Base-by-base conservation (phyloP, 2,797 vertebrate species). In the Coregonus suidteri region DNA sequence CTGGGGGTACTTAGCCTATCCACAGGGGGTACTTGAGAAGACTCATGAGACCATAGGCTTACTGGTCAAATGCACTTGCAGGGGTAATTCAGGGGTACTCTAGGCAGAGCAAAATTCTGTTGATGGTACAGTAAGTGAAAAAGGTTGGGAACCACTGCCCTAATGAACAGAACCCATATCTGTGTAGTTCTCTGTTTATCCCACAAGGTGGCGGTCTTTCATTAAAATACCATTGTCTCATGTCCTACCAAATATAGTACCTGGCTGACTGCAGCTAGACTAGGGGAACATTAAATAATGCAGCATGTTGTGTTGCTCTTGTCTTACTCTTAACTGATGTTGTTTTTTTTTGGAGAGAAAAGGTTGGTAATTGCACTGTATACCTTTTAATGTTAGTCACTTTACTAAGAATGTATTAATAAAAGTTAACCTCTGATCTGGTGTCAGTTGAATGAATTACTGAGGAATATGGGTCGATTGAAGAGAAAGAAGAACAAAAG, bases 341-440 rank as follows among this genome's bases (percentile, higher is more conserved):
- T 18, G 0, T 18, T 64, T 64, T 64, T 64, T 64, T 11, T 64
- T 64, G 5, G 25, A 25, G 25, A 9, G 9, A 64, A 3, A 25
- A 6, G 20, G 6, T 64, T 64, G 16, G 9, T 13, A 64, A 64
- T 64, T 78, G 81, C 79, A 74, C 80, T 84, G 79, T 80, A 6
- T 82, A 86, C 75, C 16, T 7, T 56, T 67, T 81, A 25, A 71
- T 82, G 54, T 20, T 86, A 54, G 81, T 80, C 54, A 78, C 73
- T 82, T 72, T 86, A 81, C 56, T 41, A 16, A 82, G 74, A 88
- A 84, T 87, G 81, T 89, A 88, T 84, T 91, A 91, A 86, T 92
- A 91, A 91, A 91, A 76, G 30, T 5, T 80, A 80, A 87, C 74
- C 84, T 67, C 37, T 81, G 37, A 81, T 37, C n/a, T 75, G 18